phyloP scores from a whole-genome alignment of 2,797 vertebrate species.

The Amblyopsis hoosieri region DNA sequence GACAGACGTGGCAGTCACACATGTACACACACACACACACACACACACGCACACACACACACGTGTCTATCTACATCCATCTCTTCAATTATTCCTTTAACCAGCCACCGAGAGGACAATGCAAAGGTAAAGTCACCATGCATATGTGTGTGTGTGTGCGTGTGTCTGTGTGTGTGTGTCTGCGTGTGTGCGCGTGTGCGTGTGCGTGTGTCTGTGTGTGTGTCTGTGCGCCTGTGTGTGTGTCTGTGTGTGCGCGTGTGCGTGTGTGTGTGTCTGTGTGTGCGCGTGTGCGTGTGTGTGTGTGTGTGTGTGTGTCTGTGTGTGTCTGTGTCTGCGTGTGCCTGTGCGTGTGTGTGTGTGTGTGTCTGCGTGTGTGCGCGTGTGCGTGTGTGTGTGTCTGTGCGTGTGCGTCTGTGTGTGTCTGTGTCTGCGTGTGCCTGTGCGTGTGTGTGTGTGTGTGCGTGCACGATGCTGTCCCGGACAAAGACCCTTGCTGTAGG shows the following conservation, averaged over 20 bases:
- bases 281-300: too few species aligned
- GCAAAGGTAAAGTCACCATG: conserved; percentile 65
- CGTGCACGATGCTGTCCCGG: conserved; percentile 64
- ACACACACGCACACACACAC: background rate
- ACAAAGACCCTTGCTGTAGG: conserved; percentile 81
- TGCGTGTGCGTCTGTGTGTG: too few species aligned
- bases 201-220: too few species aligned
- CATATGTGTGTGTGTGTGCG: conserved; percentile 32
- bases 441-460: conserved; percentile 19
- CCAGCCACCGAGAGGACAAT: conserved; percentile 59
- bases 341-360: background rate
- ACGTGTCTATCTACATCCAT: conserved; percentile 11
- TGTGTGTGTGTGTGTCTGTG: background rate
- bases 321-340: conserved; percentile 16
- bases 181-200: too few species aligned
- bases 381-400: too few species aligned
- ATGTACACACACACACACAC: background rate
- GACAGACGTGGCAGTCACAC: background rate
- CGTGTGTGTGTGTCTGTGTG: too few species aligned
- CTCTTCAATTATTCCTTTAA: conserved; percentile 32
- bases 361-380: background rate
- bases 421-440: conserved; percentile 23
- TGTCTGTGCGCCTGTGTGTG: too few species aligned
- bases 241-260: too few species aligned
- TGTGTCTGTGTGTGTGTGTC: conserved; percentile 14